Conservation (phyloP, 2,888 invertebrate genomes). For the Macropis europaea region DNA sequence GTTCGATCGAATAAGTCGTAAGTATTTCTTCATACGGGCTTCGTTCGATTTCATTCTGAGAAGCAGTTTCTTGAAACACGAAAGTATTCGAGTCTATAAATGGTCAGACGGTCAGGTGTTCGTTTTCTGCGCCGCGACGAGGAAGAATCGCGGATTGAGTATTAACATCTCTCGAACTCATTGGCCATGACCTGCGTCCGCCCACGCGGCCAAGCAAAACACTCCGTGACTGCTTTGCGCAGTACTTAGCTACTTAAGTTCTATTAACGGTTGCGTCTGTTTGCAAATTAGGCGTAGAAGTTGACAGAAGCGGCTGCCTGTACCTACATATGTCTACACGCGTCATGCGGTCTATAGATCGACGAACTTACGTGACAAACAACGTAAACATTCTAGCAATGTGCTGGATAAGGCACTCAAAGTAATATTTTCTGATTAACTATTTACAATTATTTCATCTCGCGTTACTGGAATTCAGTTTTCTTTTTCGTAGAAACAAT, state of each 20-base stretch:
- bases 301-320: constrained; percentile 1
- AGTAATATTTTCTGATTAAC: no score
- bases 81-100: constrained; percentile 2
- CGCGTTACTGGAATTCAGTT: no score
- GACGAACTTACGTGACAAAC: neutral
- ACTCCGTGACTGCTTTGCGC: constrained; percentile 40
- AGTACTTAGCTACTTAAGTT: constrained; percentile 39
- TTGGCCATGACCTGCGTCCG: constrained; percentile 59
- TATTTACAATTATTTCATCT: no score
- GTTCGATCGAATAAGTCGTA: constrained; percentile 73
- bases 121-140: neutral
- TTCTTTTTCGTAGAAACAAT: no score
- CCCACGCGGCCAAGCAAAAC: constrained; percentile 45
- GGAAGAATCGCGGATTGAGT: constrained; percentile 15
- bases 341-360: neutral
- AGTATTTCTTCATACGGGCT: constrained; percentile 50
- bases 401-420: neutral
- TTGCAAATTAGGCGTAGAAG: constrained; percentile 46
- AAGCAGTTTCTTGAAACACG: neutral
- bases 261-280: constrained; percentile 43
- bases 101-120: neutral
- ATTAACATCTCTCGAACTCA: constrained; percentile 34
- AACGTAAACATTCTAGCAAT: neutral
- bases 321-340: neutral
- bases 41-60: neutral